Conservation (phyloP, 2,797 vertebrate genomes). For the Tamandua tetradactyla region DNA sequence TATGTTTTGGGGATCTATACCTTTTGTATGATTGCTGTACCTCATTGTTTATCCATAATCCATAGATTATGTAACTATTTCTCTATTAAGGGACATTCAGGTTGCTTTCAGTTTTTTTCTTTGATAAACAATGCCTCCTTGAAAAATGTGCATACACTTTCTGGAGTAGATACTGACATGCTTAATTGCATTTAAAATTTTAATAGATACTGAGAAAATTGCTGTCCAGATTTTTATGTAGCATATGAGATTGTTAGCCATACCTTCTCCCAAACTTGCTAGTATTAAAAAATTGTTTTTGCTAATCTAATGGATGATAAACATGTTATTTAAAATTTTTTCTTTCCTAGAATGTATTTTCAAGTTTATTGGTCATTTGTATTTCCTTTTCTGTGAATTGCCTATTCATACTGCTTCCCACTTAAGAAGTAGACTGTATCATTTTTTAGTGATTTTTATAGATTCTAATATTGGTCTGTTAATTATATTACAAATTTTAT, state of each 20-base stretch:
- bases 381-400: too few relatives aligned
- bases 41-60: background rate
- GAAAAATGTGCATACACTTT: background rate
- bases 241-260: background rate
- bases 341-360: slow-evolving; percentile 23
- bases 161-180: background rate
- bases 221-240: background rate
- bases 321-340: background rate
- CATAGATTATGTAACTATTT: slow-evolving; percentile 6
- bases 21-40: background rate
- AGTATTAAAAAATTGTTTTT: background rate
- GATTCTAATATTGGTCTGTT: background rate
- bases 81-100: background rate
- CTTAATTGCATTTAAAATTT: background rate
- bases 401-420: background rate
- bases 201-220: slow-evolving; percentile 30
- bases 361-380: background rate
- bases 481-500: background rate
- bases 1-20: background rate
- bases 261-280: background rate
- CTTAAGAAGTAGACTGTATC: background rate
- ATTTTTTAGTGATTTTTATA: background rate
- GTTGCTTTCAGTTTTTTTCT: background rate
- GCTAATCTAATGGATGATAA: background rate
- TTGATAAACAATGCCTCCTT: background rate